Evolutionary conservation across 2,797 vertebrate genomes (phyloP).

Genomic region (Chromis chromis): DNA sequence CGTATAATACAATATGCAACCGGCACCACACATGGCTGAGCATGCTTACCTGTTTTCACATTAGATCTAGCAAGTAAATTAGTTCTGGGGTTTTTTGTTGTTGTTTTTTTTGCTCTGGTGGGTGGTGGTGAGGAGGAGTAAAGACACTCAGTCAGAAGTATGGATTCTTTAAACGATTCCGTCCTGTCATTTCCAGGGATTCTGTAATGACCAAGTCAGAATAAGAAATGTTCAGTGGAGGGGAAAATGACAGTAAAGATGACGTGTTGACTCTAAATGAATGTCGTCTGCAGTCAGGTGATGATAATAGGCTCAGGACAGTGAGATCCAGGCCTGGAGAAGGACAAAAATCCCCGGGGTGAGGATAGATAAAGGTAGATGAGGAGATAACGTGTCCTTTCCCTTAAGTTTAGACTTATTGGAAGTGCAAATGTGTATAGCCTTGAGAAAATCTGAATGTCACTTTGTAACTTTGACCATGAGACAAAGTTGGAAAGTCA

Average conservation of each 20-base stretch:
- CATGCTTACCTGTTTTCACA: neutral
- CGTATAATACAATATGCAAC: constrained; percentile 40
- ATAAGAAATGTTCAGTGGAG: constrained; percentile 21
- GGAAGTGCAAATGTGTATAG: constrained; percentile 5
- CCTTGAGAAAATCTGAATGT: constrained; percentile 30
- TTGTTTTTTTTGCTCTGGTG: neutral
- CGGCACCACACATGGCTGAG: constrained; percentile 10
- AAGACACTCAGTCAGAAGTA: too few species aligned
- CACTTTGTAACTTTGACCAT: constrained; percentile 18
- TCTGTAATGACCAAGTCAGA: constrained; percentile 6
- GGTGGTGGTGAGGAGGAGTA: neutral
- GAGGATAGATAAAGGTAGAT: constrained; percentile 26
- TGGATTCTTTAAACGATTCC: constrained; percentile 1
- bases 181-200: neutral
- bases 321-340: constrained; percentile 26
- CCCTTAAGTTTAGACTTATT: constrained; percentile 34
- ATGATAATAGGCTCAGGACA: constrained; percentile 28
- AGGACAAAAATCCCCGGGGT: constrained; percentile 35
- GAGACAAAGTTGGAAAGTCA: constrained; percentile 3
- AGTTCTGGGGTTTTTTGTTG: neutral
- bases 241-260: constrained; percentile 15
- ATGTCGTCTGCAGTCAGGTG: constrained; percentile 32
- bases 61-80: constrained; percentile 2
- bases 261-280: neutral
- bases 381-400: constrained; percentile 19